These are phyloP conservation scores for Clostera curtula DNA, from an alignment of 2,888 invertebrate genomes.

Conservation along the genomic window DNA sequence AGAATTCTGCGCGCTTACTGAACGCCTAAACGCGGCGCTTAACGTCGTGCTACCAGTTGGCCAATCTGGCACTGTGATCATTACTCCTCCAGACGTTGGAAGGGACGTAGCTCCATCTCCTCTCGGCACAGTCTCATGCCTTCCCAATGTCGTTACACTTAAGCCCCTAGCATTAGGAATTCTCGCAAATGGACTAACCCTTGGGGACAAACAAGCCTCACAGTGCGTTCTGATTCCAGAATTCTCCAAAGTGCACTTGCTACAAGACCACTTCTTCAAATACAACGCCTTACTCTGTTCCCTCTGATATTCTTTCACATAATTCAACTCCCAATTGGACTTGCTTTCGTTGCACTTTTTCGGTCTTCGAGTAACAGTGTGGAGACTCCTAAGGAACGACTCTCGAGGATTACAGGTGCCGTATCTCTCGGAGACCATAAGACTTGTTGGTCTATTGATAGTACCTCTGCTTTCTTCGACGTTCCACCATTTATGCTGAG, in stretches of 20 bases:
- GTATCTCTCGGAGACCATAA: slow-evolving; percentile 73
- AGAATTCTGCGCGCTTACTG: slow-evolving; percentile 62
- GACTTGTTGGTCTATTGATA: slow-evolving; percentile 74
- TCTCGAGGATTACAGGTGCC: slow-evolving; percentile 54
- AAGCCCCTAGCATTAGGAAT: slow-evolving; percentile 58
- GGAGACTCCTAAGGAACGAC: slow-evolving; percentile 58
- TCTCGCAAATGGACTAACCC: slow-evolving; percentile 54
- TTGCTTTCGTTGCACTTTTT: slow-evolving; percentile 62
- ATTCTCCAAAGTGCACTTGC: slow-evolving; percentile 85
- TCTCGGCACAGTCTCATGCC: slow-evolving; percentile 48
- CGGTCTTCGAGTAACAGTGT: slow-evolving; percentile 64
- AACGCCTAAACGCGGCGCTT: slow-evolving; percentile 47
- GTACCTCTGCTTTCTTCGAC: slow-evolving; percentile 59
- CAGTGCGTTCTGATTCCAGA: slow-evolving; percentile 78
- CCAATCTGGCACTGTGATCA: slow-evolving; percentile 80
- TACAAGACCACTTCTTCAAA: slow-evolving; percentile 79
- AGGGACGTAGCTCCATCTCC: slow-evolving; percentile 60
- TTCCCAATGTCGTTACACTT: slow-evolving; percentile 61
- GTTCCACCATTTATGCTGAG: slow-evolving; percentile 67
- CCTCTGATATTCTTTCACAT: slow-evolving; percentile 62
- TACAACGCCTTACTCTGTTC: slow-evolving; percentile 59
- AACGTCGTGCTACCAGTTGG: slow-evolving; percentile 48
- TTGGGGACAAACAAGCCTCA: slow-evolving; percentile 84
- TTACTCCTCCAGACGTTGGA: slow-evolving; percentile 72
- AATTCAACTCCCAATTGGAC: slow-evolving; percentile 67